A percentile compares a stretch with the other conserved stretches of the same genome.
Evolutionary conservation across 2,113 vertebrate genomes (phyloP).

Genomic region (Hippocampus comes): DNA sequence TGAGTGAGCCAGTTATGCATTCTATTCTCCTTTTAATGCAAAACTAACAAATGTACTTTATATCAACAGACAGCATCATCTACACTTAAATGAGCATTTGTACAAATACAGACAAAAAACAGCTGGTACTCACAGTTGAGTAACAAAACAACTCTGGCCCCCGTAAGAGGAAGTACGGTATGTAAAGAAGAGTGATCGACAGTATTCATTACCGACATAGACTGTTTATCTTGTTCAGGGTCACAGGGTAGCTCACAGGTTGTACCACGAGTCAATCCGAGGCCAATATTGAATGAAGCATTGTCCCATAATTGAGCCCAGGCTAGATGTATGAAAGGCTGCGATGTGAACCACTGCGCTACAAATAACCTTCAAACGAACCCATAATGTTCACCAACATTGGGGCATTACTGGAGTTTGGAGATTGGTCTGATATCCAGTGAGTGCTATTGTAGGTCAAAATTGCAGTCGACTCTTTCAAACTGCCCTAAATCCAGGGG

Average conservation of each 20-base stretch:
- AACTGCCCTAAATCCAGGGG: constrained; percentile 4
- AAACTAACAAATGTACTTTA: too few species aligned
- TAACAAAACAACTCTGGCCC: neutral
- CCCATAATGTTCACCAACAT: neutral
- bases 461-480: neutral
- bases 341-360: neutral
- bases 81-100: neutral
- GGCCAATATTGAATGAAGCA: neutral
- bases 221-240: neutral
- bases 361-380: neutral
- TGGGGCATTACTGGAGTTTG: neutral
- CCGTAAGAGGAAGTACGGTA: neutral
- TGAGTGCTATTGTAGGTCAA: neutral
- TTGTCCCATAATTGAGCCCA: neutral
- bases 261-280: neutral
- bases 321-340: neutral
- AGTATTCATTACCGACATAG: neutral
- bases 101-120: neutral
- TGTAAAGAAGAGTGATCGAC: neutral
- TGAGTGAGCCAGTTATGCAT: too few species aligned
- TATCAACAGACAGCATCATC: too few species aligned
- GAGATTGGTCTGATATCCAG: neutral
- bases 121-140: neutral
- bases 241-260: neutral
- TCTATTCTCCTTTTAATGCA: too few species aligned